Percentiles rank a stretch among this genome's conserved stretches.
phyloP scores from a whole-genome alignment of 1,140 invertebrate species.

The Scaptomyza pallida region DNA sequence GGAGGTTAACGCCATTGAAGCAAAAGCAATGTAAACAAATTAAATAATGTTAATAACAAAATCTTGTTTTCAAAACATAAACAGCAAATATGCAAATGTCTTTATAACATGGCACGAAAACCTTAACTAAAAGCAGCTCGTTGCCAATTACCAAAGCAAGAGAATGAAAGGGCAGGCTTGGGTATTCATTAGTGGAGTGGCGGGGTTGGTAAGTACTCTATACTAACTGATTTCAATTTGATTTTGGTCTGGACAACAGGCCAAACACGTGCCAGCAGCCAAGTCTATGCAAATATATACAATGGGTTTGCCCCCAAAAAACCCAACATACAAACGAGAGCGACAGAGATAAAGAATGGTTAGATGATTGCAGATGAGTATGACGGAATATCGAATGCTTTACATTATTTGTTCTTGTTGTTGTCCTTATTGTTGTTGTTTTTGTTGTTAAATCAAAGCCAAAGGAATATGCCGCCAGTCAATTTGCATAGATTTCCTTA shows the following conservation, averaged over 20 bases:
- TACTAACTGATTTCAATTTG: not conserved
- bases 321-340: not conserved
- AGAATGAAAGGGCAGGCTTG: not conserved
- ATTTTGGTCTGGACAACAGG: constrained; percentile 1
- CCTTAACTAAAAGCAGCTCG: constrained; percentile 55
- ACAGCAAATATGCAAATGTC: constrained; percentile 81
- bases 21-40: constrained; percentile 73
- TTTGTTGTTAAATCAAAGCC: constrained; percentile 24
- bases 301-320: not conserved
- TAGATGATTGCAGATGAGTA: too few species aligned
- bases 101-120: constrained; percentile 65
- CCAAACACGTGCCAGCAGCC: constrained; percentile 24
- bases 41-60: constrained; percentile 82
- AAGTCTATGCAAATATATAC: constrained; percentile 30
- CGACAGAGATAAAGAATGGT: not conserved
- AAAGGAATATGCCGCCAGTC: constrained; percentile 21
- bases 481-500: constrained; percentile 43
- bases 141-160: constrained; percentile 16
- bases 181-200: not conserved
- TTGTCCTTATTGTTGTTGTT: constrained; percentile 8
- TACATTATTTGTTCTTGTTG: constrained; percentile 20
- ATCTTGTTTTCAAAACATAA: constrained; percentile 81
- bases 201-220: not conserved
- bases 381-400: constrained; percentile 9
- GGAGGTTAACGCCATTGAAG: constrained; percentile 21